Percentiles rank a stretch among this genome's conserved stretches.
Conservation (phyloP, 2,888 invertebrate species). For the Drosophila lutescens region DNA sequence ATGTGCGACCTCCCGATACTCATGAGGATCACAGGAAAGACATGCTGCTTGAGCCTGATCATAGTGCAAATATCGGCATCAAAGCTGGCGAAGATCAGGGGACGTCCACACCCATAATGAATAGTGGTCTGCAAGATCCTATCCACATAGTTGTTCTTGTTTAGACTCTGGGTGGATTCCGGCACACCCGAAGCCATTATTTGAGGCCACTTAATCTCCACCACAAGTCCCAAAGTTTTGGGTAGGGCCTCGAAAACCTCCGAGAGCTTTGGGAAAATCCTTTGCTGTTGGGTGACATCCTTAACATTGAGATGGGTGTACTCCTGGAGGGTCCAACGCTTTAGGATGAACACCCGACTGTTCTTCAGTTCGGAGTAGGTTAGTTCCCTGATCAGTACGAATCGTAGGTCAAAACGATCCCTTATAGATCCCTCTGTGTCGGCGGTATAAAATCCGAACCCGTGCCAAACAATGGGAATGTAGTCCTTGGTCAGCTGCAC, state of each 20-base stretch:
- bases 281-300: constrained; percentile 86
- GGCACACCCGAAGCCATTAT: constrained; percentile 91
- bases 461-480: constrained; percentile 97
- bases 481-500: constrained; percentile 98
- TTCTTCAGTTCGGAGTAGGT: constrained; percentile 94
- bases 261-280: constrained; percentile 96
- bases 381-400: constrained; percentile 96
- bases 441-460: constrained; percentile 90
- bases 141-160: constrained; percentile 96
- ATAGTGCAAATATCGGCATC: constrained; percentile 98
- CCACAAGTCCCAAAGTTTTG: constrained; percentile 94
- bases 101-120: constrained; percentile 90
- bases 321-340: constrained; percentile 89
- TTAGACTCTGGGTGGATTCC: constrained; percentile 91
- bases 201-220: constrained; percentile 99
- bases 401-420: constrained; percentile 91
- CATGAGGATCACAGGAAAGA: constrained; percentile 96
- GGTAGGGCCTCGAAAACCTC: constrained; percentile 91
- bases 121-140: constrained; percentile 91
- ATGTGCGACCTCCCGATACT: constrained; percentile 66
- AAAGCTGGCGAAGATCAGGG: constrained; percentile 96
- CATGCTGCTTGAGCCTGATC: constrained; percentile 96
- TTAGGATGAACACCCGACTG: constrained; percentile 92
- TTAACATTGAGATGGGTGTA: constrained; percentile 90
- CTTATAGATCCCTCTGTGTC: constrained; percentile 87